These are phyloP conservation scores for Actinia equina DNA, from an alignment of 64 coral and sea anemone species.

Conservation along the genomic window DNA sequence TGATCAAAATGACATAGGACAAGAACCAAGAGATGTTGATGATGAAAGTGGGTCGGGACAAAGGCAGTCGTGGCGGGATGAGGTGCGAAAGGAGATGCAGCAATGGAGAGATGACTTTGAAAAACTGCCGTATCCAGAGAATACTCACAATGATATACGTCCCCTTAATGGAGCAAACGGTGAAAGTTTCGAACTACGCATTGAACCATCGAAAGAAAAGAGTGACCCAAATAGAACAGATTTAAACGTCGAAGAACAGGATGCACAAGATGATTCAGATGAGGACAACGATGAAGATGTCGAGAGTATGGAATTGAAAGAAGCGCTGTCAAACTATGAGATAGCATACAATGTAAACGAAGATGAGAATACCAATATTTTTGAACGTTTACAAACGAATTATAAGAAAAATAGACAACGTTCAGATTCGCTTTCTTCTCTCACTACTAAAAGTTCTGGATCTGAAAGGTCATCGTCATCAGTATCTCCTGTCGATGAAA, in stretches of 20 bases:
- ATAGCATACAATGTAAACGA: not conserved
- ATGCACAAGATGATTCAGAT: not conserved
- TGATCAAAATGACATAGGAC: not conserved
- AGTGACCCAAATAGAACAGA: not conserved
- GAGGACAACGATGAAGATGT: not conserved
- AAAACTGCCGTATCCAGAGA: not conserved
- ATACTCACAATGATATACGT: not conserved
- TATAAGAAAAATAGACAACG: not conserved
- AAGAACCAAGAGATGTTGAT: not conserved
- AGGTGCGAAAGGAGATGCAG: not conserved
- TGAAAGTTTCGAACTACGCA: no score
- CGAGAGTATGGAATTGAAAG: not conserved
- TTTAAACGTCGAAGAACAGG: not conserved
- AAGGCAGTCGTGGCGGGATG: not conserved
- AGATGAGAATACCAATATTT: not conserved
- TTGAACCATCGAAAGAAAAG: not conserved
- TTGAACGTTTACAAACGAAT: not conserved
- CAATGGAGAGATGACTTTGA: not conserved
- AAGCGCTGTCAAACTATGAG: constrained; percentile 11
- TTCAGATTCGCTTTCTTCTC: not conserved
- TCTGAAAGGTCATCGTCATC: not conserved
- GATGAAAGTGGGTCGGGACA: not conserved
- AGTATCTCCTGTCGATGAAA: not conserved
- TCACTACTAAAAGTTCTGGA: not conserved
- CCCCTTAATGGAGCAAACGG: no score